Base-by-base conservation (phyloP, 2,113 vertebrate species). In the Thunnus maccoyii region DNA sequence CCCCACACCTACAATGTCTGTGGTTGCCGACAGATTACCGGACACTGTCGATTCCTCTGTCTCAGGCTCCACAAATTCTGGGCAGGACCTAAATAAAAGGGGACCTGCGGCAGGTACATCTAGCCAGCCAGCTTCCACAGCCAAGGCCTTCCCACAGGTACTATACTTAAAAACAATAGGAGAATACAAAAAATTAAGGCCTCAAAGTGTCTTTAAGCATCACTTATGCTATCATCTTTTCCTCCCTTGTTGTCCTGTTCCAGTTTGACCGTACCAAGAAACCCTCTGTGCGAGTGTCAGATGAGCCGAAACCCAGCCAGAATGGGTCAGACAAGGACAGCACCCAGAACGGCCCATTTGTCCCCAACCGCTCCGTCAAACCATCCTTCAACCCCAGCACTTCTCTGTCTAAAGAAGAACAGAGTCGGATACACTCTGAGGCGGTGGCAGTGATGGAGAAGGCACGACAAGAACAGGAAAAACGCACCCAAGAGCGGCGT, bases 191-290 rank as follows among this genome's bases (percentile, higher is more conserved):
- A 17, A 4, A 14, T 18, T 5, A 32, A 65, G 30, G 7, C 10
- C 36, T 57, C 5, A n/a, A 63, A 17, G 3, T 55, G 20, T 60
- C 1, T 65, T 15, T 44, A 11, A 25, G 50, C 13, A 17, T 68
- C 14, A 47, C 46, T 71, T 30, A 20, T 51, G 15, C 52, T 75
- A 57, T 77, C 13, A 14, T 27, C 50, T 74, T 48, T 22, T 22
- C 16, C 56, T 8, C 36, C 78, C 9, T 2, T 61, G 0, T 72
- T 79, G 54, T 74, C 4, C 0, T 81, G 76, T 50, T 91, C n/a
- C 76, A 99, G 98, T 93, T 99, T 83, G 98, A 99, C 92, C 97
- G 98, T 41, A 95, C 96, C 72, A 99, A 97, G 91, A 99, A 99
- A 80, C 98, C 98, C 4, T 82, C 92, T 0, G 79, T 95, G 61